Evolutionary conservation across 2,888 invertebrate genomes (phyloP).

Genomic region (Agrotis exclamationis): DNA sequence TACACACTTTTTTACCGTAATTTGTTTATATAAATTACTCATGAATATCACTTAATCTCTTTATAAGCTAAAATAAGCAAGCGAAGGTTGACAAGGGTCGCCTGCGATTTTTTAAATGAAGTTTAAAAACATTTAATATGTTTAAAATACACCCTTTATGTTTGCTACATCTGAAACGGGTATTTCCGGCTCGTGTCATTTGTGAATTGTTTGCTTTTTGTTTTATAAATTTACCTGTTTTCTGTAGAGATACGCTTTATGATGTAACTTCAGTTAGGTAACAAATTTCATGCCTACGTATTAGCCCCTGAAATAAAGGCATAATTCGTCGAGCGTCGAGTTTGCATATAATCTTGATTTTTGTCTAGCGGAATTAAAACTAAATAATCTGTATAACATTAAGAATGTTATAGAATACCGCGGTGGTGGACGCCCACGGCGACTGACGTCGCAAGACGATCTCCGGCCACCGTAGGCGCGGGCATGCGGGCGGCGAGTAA

Average conservation of each 20-base stretch:
- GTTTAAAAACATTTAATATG: slow-evolving; percentile 76
- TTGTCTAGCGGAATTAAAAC: too few species aligned
- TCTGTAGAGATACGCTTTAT: neutral
- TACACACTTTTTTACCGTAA: slow-evolving; percentile 59
- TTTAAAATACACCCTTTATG: slow-evolving; percentile 66
- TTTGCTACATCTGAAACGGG: slow-evolving; percentile 47
- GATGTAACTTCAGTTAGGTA: neutral
- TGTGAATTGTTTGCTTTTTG: slow-evolving; percentile 39
- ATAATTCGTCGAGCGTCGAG: too few species aligned
- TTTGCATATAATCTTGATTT: too few species aligned
- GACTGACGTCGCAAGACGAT: too few species aligned
- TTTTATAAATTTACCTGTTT: slow-evolving; percentile 1
- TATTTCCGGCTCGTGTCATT: slow-evolving; percentile 37
- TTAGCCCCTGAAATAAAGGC: too few species aligned
- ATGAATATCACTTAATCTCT: slow-evolving; percentile 77
- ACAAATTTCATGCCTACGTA: too few species aligned
- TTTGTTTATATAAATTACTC: slow-evolving; percentile 71
- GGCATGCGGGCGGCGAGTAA: too few species aligned
- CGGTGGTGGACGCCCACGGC: too few species aligned
- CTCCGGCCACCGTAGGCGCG: too few species aligned
- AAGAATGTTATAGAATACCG: too few species aligned
- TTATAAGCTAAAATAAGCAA: slow-evolving; percentile 76
- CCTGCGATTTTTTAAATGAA: slow-evolving; percentile 76
- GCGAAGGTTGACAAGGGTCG: slow-evolving; percentile 80
- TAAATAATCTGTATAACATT: too few species aligned